A percentile compares a stretch with the other conserved stretches of the same genome.
phyloP scores from a whole-genome alignment of 1,140 invertebrate species.

The Belonocnema kinseyi region DNA sequence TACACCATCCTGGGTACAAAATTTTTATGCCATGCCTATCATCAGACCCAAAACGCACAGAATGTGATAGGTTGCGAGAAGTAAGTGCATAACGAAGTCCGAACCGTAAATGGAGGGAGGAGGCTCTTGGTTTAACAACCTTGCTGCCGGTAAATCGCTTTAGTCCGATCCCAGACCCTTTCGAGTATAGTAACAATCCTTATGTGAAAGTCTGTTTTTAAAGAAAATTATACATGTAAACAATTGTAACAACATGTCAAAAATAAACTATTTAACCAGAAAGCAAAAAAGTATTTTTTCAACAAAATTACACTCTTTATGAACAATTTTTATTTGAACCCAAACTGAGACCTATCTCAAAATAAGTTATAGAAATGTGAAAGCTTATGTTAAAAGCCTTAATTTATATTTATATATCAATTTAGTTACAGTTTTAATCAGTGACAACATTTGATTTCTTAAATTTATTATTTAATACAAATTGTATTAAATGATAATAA shows the following conservation, averaged over 20 bases:
- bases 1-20: slow-evolving; percentile 11
- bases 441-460: too few species aligned
- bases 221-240: not conserved
- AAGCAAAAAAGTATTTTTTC: not conserved
- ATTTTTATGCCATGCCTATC: not conserved
- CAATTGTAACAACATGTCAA: not conserved
- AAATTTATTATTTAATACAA: too few species aligned
- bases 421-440: too few species aligned
- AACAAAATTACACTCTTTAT: too few species aligned
- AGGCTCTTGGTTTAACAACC: slow-evolving; percentile 45
- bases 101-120: slow-evolving; percentile 45
- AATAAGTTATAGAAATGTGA: too few species aligned
- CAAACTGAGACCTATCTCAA: too few species aligned
- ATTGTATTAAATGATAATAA: too few species aligned
- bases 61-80: slow-evolving; percentile 34
- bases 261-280: not conserved
- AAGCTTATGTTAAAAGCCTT: too few species aligned
- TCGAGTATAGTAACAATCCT: slow-evolving; percentile 44
- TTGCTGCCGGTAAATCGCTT: slow-evolving; percentile 52
- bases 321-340: too few species aligned
- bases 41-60: slow-evolving; percentile 42
- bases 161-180: slow-evolving; percentile 53
- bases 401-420: too few species aligned
- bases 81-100: slow-evolving; percentile 19
- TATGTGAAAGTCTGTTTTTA: not conserved